Evolutionary conservation across 2,797 vertebrate genomes (phyloP).

Genomic region (Hirundo rustica): DNA sequence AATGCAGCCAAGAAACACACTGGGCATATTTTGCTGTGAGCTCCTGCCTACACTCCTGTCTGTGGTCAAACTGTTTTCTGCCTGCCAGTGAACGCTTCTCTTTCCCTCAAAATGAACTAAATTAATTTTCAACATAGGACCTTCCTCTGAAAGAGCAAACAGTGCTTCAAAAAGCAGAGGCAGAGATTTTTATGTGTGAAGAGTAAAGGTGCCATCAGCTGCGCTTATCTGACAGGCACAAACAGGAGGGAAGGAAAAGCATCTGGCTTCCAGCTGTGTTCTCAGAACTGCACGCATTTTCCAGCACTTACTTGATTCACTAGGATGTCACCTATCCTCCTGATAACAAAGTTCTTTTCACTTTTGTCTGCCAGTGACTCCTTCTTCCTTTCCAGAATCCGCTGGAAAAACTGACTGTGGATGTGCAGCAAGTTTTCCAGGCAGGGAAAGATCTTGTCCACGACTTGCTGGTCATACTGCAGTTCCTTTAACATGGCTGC

Average conservation of each 20-base stretch:
- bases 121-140: background rate
- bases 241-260: background rate
- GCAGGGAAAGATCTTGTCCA: conserved; percentile 91
- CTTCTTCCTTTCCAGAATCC: conserved; percentile 90
- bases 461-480: conserved; percentile 83
- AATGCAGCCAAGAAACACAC: background rate
- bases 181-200: background rate
- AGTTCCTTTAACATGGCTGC: conserved; percentile 89
- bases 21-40: background rate
- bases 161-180: background rate
- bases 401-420: conserved; percentile 88
- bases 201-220: background rate
- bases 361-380: conserved; percentile 80
- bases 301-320: conserved; percentile 84
- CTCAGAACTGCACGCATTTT: background rate
- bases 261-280: background rate
- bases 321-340: conserved; percentile 91
- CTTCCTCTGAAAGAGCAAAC: background rate
- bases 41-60: background rate
- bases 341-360: conserved; percentile 86
- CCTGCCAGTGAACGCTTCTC: background rate
- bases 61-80: background rate
- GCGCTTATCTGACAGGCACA: background rate
- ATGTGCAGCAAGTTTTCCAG: conserved; percentile 90
- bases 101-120: background rate